Evolutionary conservation across 2,797 vertebrate genomes (phyloP).

Genomic region (Sternotherus odoratus): DNA sequence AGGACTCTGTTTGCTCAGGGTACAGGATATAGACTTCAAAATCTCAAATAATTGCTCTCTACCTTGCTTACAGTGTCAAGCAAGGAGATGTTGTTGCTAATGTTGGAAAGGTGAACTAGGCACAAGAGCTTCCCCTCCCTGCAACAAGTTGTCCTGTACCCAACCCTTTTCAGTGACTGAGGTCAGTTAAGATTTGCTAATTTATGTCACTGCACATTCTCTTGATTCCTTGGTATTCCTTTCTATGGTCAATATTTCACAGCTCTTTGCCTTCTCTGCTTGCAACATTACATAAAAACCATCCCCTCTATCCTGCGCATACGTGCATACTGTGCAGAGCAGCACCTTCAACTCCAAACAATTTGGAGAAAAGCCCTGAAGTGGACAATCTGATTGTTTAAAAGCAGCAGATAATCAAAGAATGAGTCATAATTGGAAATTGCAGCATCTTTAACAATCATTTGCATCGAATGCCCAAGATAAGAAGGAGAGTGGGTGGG

Average conservation of each 20-base stretch:
- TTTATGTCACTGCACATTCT: background rate
- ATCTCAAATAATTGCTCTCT: background rate
- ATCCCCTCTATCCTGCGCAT: background rate
- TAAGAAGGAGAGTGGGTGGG: background rate
- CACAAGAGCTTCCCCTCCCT: background rate
- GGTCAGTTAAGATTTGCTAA: background rate
- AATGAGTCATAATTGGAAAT: slow-evolving; percentile 47
- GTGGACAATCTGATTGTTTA: slow-evolving; percentile 52
- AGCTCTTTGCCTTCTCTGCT: background rate
- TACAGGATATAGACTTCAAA: no score
- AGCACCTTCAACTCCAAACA: background rate
- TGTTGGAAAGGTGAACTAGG: background rate
- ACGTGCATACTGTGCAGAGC: background rate
- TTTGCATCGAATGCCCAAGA: slow-evolving; percentile 57
- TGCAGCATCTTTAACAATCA: slow-evolving; percentile 29
- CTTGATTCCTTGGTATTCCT: background rate
- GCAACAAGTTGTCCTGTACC: background rate
- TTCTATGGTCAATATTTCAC: background rate
- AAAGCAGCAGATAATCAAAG: slow-evolving; percentile 63
- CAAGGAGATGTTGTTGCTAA: background rate
- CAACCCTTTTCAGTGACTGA: background rate
- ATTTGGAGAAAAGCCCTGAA: slow-evolving; percentile 12
- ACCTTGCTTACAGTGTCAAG: background rate
- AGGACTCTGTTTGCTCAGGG: background rate
- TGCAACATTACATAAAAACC: background rate